Evolutionary conservation across 2,113 vertebrate species (phyloP), one percentile per base, ranked within the genome.

Genomic region (Lasiurus borealis): DNA sequence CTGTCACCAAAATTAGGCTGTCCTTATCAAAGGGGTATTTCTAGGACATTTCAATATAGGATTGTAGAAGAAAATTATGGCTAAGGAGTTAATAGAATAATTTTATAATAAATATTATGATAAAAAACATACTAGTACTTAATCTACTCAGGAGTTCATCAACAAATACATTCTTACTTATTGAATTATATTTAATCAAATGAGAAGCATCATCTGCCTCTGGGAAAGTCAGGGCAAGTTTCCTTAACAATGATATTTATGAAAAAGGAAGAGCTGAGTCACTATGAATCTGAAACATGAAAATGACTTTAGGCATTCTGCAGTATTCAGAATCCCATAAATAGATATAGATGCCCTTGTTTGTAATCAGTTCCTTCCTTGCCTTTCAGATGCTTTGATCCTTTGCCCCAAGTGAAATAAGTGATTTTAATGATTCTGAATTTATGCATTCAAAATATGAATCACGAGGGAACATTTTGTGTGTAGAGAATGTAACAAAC

Each of bases 91-190:
- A 54, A 81, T 34, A 72, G 50, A 50, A 75, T 66, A 72, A 77
- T 88, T 36, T 44, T 96, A 40, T 85, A 68, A 66, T 71, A 81
- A 88, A 77, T 80, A 4, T 84, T 80, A 87, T 69, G 40, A 66
- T 82, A 80, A 93, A 88, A 64, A 19, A 77, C 54, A 57, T 15
- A 75, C 54, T 21, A 57, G 54, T 21, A 57, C 19, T 25, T 36
- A 86, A 57, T 19, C 31, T 36, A 36, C n/a, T 40, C 34, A 85
- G 36, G 15, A 52, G 14, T 91, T 85, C 52, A 88, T 64, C 75
- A 44, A 59, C 78, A 46, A 68, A n/a, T 8, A 88, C 75, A 16
- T 2, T 52, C 44, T 89, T 89, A 73, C 16, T 85, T 81, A 50
- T 34, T 66, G 12, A 86, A 59, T 34, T 83, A 19, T 10, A 84